Conservation (phyloP, 2,797 vertebrate species). For the Sardinella longiceps region DNA sequence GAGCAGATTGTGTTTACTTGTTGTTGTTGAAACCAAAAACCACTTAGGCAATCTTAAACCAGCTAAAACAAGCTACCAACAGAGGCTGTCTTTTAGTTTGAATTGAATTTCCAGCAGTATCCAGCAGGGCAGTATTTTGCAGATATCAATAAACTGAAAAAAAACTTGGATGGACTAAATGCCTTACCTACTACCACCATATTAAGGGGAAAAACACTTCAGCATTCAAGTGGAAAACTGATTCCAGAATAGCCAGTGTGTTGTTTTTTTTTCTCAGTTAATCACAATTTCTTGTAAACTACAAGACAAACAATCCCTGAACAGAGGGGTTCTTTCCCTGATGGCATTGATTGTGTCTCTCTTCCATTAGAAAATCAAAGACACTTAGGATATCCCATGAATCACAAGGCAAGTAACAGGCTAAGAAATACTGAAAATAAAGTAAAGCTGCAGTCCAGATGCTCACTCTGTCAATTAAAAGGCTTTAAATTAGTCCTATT, state of each 20-base stretch:
- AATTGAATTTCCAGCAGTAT: too few relatives aligned
- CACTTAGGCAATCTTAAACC: too few relatives aligned
- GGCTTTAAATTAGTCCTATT: too few relatives aligned
- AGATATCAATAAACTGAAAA: not conserved
- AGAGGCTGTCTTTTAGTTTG: too few relatives aligned
- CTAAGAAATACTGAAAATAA: not conserved
- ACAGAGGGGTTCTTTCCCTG: constrained; percentile 40
- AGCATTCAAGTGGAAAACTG: not conserved
- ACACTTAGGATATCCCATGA: constrained; percentile 39
- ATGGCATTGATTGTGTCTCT: constrained; percentile 50
- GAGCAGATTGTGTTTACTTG: too few relatives aligned
- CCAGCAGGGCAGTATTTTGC: too few relatives aligned
- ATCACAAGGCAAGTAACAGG: constrained; percentile 43
- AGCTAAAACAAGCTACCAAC: too few relatives aligned
- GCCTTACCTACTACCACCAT: too few relatives aligned
- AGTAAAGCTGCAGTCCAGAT: not conserved
- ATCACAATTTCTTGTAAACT: constrained; percentile 49
- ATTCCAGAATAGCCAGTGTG: not conserved
- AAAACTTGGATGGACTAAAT: not conserved
- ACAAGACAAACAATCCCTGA: not conserved
- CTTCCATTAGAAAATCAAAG: constrained; percentile 41
- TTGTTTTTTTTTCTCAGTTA: constrained; percentile 44
- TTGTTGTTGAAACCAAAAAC: too few relatives aligned
- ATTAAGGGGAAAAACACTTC: too few relatives aligned
- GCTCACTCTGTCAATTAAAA: not conserved